These are phyloP conservation scores for Leptinotarsa texana DNA, from an alignment of 1,140 invertebrate species.

Conservation along the genomic window DNA sequence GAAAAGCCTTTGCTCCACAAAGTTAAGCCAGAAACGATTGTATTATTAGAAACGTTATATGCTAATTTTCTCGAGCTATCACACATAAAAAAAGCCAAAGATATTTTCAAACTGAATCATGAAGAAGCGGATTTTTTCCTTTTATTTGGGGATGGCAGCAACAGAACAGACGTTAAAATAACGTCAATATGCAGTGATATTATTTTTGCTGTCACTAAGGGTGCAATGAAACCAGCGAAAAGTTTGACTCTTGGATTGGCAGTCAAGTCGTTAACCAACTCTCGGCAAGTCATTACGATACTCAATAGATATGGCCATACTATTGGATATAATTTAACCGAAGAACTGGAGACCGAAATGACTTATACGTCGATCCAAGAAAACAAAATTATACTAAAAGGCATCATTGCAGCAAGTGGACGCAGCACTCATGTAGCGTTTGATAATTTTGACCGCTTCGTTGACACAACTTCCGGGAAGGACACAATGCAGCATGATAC, in stretches of 20 bases:
- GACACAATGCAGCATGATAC: constrained; percentile 58
- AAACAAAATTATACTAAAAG: constrained; percentile 40
- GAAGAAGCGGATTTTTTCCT: constrained; percentile 21
- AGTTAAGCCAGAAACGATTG: constrained; percentile 41
- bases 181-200: constrained; percentile 50
- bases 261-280: constrained; percentile 50
- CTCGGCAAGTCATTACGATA: constrained; percentile 47
- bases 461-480: constrained; percentile 55
- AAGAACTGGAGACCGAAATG: constrained; percentile 52
- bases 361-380: constrained; percentile 36
- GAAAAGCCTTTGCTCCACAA: constrained; percentile 45
- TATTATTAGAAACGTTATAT: constrained; percentile 28
- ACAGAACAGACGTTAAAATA: constrained; percentile 36
- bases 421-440: constrained; percentile 52
- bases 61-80: constrained; percentile 27
- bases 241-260: constrained; percentile 47
- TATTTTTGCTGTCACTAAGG: constrained; percentile 47
- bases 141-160: constrained; percentile 29
- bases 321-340: constrained; percentile 48
- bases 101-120: constrained; percentile 27
- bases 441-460: constrained; percentile 57
- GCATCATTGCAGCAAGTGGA: constrained; percentile 36
- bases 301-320: constrained; percentile 52
- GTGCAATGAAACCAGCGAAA: constrained; percentile 46
- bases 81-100: constrained; percentile 9